Conservation (phyloP, 2,797 vertebrate species). For the Gila robusta region DNA sequence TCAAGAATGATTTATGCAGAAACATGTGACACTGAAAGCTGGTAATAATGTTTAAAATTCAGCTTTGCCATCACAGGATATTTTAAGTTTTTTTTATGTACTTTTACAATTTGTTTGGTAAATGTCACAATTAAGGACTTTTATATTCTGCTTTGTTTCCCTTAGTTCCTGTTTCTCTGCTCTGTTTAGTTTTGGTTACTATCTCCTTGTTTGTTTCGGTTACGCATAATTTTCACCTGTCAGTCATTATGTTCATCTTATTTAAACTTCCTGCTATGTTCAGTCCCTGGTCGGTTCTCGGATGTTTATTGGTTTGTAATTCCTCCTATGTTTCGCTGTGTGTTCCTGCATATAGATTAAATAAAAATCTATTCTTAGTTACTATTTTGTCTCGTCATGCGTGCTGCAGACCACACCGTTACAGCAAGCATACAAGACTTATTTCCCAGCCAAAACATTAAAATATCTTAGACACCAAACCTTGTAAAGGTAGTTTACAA, state of each 20-base stretch:
- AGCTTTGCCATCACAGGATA: neutral
- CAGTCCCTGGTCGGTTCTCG: neutral
- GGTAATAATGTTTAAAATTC: neutral
- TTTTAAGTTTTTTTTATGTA: neutral
- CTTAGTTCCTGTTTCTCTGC: neutral
- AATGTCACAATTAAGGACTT: neutral
- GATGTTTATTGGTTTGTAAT: neutral
- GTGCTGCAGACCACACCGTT: neutral
- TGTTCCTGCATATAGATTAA: neutral
- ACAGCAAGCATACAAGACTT: neutral
- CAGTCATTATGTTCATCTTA: no score
- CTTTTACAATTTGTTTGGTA: neutral
- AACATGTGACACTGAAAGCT: neutral
- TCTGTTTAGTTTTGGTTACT: neutral
- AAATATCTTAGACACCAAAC: neutral
- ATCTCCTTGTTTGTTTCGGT: neutral
- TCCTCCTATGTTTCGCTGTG: neutral
- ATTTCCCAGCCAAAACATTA: no score
- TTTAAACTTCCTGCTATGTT: neutral
- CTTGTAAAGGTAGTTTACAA: neutral
- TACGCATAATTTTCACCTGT: no score
- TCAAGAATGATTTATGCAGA: neutral
- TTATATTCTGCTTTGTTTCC: neutral
- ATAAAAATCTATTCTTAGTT: neutral
- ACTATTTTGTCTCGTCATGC: neutral